Conservation (phyloP, 2,797 vertebrate species). For the Typhlichthys eigenmanni region DNA sequence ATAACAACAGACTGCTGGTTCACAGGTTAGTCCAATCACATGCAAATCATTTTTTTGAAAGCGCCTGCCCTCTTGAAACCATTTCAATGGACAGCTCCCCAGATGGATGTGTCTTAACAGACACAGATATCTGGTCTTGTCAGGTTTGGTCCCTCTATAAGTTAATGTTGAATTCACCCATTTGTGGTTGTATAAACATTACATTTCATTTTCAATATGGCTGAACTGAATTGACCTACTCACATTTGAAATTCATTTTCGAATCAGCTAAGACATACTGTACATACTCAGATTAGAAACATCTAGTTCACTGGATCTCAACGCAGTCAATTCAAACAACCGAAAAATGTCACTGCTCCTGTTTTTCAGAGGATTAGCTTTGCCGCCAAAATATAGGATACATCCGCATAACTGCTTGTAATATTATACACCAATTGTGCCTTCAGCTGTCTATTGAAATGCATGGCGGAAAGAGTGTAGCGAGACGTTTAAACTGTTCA, state of each 20-base stretch:
- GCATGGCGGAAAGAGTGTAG: constrained; percentile 51
- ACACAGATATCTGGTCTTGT: too few relatives aligned
- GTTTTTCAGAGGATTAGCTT: constrained; percentile 30
- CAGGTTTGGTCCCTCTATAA: too few relatives aligned
- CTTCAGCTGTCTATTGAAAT: constrained; percentile 55
- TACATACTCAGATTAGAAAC: constrained; percentile 15
- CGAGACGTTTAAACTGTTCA: constrained; percentile 61
- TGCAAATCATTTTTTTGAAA: too few relatives aligned
- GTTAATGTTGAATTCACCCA: neutral
- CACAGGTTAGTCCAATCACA: too few relatives aligned
- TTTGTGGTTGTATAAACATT: constrained; percentile 4
- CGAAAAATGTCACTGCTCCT: constrained; percentile 28
- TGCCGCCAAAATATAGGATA: constrained; percentile 35
- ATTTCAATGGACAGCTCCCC: too few relatives aligned
- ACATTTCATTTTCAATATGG: neutral
- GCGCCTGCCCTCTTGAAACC: too few relatives aligned
- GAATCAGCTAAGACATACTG: neutral
- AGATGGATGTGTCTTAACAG: too few relatives aligned
- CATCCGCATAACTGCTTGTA: constrained; percentile 34
- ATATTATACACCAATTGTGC: constrained; percentile 45
- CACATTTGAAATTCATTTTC: constrained; percentile 2
- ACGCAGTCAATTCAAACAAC: constrained; percentile 14
- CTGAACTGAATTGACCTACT: constrained; percentile 11
- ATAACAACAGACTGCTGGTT: too few relatives aligned
- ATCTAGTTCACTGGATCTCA: constrained; percentile 19